These are phyloP conservation scores for Pachyuromys duprasi DNA, from an alignment of 2,797 vertebrate genomes.

Conservation along the genomic window DNA sequence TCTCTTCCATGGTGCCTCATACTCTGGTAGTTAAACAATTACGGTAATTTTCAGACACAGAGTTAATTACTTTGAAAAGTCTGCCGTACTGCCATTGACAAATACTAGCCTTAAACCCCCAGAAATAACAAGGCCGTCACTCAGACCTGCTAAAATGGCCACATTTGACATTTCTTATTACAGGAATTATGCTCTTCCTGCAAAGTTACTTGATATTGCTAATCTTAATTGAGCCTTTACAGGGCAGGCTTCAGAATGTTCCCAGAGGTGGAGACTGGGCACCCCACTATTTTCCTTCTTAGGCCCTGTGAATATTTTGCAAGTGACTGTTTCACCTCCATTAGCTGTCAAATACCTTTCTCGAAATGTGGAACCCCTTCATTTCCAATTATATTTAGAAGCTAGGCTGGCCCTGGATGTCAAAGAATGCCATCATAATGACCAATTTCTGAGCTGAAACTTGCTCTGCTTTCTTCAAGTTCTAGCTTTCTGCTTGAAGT, in stretches of 20 bases:
- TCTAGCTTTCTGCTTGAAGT: conserved; percentile 35
- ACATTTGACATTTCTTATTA: conserved; percentile 84
- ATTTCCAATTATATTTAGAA: conserved; percentile 74
- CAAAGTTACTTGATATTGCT: conserved; percentile 85
- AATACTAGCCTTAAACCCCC: conserved; percentile 84
- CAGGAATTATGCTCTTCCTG: conserved; percentile 82
- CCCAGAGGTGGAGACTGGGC: conserved; percentile 56
- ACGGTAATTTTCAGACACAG: conserved; percentile 87
- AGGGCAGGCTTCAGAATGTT: conserved; percentile 40
- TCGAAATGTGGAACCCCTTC: conserved; percentile 57
- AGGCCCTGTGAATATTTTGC: conserved; percentile 50
- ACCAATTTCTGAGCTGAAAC: conserved; percentile 18
- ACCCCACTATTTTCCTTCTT: conserved; percentile 70
- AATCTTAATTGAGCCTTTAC: conserved; percentile 85
- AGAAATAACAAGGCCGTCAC: conserved; percentile 85
- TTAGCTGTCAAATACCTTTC: conserved; percentile 67
- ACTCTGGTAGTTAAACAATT: conserved; percentile 86
- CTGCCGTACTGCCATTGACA: conserved; percentile 84
- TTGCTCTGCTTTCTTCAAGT: conserved; percentile 54
- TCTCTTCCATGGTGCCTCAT: conserved; percentile 84
- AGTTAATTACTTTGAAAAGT: conserved; percentile 89
- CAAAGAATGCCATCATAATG: conserved; percentile 53
- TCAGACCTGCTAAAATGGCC: conserved; percentile 83
- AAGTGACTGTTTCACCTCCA: background rate
- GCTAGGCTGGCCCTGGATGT: conserved; percentile 46